A percentile compares a stretch with the other conserved stretches of the same genome.
These are phyloP conservation scores for Lophura nycthemera DNA, from an alignment of 2,113 vertebrate genomes.

Conservation along the genomic window DNA sequence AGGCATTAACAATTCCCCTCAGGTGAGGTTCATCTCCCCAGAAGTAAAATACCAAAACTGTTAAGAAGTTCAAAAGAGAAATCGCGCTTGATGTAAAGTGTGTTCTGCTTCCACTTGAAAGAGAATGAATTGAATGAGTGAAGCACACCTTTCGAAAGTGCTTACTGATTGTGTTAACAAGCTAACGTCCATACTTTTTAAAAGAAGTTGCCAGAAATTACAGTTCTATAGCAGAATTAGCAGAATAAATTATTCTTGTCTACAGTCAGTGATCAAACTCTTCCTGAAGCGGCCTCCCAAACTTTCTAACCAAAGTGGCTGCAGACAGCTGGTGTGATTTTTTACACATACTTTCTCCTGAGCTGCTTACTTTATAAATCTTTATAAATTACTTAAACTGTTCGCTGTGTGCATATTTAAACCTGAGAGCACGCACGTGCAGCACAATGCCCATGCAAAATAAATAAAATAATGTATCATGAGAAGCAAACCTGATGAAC, in stretches of 20 bases:
- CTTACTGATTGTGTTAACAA: not conserved
- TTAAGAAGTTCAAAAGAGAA: not conserved
- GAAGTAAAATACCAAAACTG: not conserved
- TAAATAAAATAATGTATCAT: not conserved
- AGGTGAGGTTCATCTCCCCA: not conserved
- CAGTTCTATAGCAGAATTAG: not conserved
- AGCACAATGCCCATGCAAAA: rapidly evolving
- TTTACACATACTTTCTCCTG: not conserved
- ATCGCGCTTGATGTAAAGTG: not conserved
- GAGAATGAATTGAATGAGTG: not conserved
- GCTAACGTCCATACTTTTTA: not conserved
- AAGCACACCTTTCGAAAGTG: not conserved
- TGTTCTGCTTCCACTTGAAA: not conserved
- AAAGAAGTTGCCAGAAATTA: not conserved
- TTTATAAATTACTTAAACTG: not conserved
- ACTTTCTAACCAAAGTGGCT: not conserved
- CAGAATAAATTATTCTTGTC: not conserved
- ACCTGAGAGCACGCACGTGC: too few relatives aligned
- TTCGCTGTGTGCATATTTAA: not conserved
- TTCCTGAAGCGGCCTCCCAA: not conserved
- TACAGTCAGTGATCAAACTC: not conserved
- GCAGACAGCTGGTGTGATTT: not conserved
- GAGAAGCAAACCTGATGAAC: not conserved
- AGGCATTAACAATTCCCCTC: not conserved
- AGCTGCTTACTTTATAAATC: not conserved